A percentile compares a stretch with the other conserved stretches of the same genome.
phyloP scores from a whole-genome alignment of 1,140 invertebrate species.

The Phymastichus coffea region DNA sequence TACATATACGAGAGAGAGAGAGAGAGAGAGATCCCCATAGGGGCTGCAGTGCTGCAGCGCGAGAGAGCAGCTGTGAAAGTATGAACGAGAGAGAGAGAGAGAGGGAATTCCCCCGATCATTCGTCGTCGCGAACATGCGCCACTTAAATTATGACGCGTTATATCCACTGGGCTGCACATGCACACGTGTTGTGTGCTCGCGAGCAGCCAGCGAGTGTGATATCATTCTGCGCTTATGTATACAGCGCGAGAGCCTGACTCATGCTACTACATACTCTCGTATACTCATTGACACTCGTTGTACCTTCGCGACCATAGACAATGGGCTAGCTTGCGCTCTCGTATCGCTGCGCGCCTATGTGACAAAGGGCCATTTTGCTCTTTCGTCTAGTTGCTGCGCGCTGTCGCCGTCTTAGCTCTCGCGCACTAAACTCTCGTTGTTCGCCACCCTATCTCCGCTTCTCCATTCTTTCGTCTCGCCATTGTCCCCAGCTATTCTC shows the following conservation, averaged over 20 bases:
- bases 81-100: too few species aligned
- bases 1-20: conserved; percentile 4
- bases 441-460: too few species aligned
- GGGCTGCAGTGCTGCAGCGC: too few species aligned
- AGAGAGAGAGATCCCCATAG: conserved; percentile 5
- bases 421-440: too few species aligned
- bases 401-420: conserved; percentile 3
- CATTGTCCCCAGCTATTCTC: too few species aligned
- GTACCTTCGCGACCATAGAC: conserved; percentile 5
- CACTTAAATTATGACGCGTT: conserved; percentile 24
- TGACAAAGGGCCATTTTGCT: conserved; percentile 20
- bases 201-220: neutral
- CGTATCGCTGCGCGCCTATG: neutral
- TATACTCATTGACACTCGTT: conserved; percentile 22
- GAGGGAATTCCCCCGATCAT: conserved; percentile 11
- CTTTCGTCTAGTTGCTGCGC: conserved; percentile 10
- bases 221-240: conserved; percentile 21
- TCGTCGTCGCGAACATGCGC: conserved; percentile 12
- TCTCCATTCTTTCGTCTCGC: too few species aligned
- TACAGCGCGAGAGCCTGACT: too few species aligned
- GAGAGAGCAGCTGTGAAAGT: conserved; percentile 25
- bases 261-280: too few species aligned
- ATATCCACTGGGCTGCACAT: neutral
- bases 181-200: neutral
- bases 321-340: conserved; percentile 1